Base-by-base conservation (phyloP, 2,888 invertebrate species). In the Patella depressa region DNA sequence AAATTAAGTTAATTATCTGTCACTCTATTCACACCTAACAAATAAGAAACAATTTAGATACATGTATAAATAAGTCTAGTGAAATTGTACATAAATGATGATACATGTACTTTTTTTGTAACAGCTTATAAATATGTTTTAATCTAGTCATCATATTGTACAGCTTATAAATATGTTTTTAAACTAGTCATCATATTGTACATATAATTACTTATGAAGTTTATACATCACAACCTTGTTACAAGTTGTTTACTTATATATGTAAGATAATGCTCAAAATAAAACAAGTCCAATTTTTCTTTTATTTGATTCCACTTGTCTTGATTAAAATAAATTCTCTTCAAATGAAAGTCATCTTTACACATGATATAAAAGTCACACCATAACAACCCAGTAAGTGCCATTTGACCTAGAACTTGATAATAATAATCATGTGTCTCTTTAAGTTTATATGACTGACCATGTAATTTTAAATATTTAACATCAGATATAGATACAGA, bases 351-450 rank as follows among this genome's bases (percentile, higher is more conserved):
- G 14, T 72, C 72, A 45, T 29, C 53, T 15, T 72, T 24, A 72
- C 72, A 45, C 72, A 29, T 45, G n/a, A 72, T 19, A 45, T 72
- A 45, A 72, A 72, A 72, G n/a, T 72, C 45, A 73, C 73, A 73
- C 73, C 73, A 73, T 2, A 55, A 19, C 1, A 57, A 17, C 4
- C 73, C 73, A 57, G 54, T 53, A 24, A 73, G n/a, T 19, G 53
- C 57, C 73, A 73, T 54, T 54, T 73, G 73, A 19, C n/a, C 57
- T 34, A 55, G n/a, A 9, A 73, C 57, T 17, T 73, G 73, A 55
- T 19, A 54, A n/a, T 24, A 73, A 73, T 73, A 73, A 12, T 57
- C 54, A 14, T 73, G 73, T 17, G n/a, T 73, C n/a, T 57, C 3
- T 73, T 19, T 53, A 4, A 55, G 57, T 55, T 19, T 73, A 57